These are phyloP conservation scores for Esox niger DNA, from an alignment of 2,113 vertebrate genomes.

Conservation along the genomic window DNA sequence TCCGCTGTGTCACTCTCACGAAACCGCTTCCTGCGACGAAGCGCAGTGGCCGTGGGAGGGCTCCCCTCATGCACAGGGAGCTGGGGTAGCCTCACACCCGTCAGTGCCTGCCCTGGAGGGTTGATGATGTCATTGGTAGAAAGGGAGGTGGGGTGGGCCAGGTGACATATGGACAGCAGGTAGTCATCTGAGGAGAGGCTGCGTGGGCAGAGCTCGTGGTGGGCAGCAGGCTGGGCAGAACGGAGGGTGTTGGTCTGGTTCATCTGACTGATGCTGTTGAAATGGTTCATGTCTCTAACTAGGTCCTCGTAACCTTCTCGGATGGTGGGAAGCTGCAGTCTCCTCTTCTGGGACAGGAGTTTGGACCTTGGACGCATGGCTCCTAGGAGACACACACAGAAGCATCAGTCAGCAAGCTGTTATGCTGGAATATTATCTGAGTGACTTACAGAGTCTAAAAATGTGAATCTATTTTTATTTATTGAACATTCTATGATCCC, in stretches of 20 bases:
- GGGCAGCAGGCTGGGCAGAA: neutral
- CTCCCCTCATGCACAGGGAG: constrained; percentile 12
- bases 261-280: constrained; percentile 33
- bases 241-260: constrained; percentile 49
- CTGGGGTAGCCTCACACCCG: constrained; percentile 18
- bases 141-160: constrained; percentile 78
- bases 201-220: constrained; percentile 30
- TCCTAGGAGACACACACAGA: constrained; percentile 40
- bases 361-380: constrained; percentile 78
- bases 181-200: constrained; percentile 72
- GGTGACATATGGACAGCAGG: constrained; percentile 85
- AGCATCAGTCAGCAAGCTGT: neutral
- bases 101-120: constrained; percentile 32
- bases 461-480: neutral
- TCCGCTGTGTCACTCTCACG: neutral
- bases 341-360: constrained; percentile 62
- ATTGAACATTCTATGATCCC: neutral
- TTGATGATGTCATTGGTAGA: constrained; percentile 9
- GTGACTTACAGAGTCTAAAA: neutral
- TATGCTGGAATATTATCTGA: neutral
- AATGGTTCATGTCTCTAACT: constrained; percentile 60
- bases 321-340: constrained; percentile 77
- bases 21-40: constrained; percentile 9
- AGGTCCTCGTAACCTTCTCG: constrained; percentile 73
- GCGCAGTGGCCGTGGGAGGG: constrained; percentile 3